Base-by-base conservation (phyloP, 2,888 invertebrate genomes). In the Labia minor region DNA sequence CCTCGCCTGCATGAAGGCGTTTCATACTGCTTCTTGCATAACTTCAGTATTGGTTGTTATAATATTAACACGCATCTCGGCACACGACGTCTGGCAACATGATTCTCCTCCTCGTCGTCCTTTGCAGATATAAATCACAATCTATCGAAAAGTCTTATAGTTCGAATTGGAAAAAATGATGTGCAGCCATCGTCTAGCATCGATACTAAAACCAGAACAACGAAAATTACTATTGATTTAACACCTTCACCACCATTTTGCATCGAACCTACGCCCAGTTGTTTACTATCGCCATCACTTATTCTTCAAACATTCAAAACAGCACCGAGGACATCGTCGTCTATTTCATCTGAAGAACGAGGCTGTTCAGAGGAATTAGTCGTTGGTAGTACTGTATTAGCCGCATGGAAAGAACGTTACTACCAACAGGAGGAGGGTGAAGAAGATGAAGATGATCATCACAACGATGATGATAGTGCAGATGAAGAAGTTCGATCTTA, bases 401-500 rank as follows among this genome's bases (percentile, higher is more conserved):
- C 77, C 71, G 79, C 76, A 11, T 72, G 79, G 68, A 76, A 75
- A 71, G 77, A 76, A 70, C 72, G 79, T 18, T 80, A 79, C 71
- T 71, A 70, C 37, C 77, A 78, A 67, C 77, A 77, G 61, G 76
- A 74, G 21, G 67, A 66, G 19, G 71, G 79, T 37, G 67, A 67
- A 18, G 77, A 78, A 67, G 77, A 77, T 61, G 76, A 74, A 21
- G 67, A 67, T 21, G 72, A 79, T 37, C 78, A 80, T 66, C 81
- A 81, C 65, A 82, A 81, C 70, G 4, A 14, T 14, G 49, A 49
- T 49, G 76, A 75, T 65, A 80, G 79, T 68, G 83, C 84, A 2
- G 85, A 85, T 72, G 84, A 84, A 72, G 85, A 85, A 74, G 85
- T 85, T 0, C 81, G 83, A 71, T 79, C 79, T 1, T 80, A 83